These are phyloP conservation scores for Spilarctia lutea DNA, from an alignment of 2,888 invertebrate genomes.

Conservation along the genomic window DNA sequence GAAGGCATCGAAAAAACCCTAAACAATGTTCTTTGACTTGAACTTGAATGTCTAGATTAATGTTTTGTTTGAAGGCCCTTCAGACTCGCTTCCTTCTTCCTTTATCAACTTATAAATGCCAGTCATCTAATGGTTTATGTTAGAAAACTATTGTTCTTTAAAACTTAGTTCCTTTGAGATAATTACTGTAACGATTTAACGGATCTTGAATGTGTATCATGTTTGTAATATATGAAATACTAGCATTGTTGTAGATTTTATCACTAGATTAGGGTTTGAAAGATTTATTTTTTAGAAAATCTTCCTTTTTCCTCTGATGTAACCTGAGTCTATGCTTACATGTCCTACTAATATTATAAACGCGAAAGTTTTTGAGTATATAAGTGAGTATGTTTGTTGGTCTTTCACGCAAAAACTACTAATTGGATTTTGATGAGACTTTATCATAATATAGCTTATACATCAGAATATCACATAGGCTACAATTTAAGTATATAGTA, in stretches of 20 bases:
- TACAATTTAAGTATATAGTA: too few relatives aligned
- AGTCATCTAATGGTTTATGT: constrained; percentile 47
- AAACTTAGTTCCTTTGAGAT: constrained; percentile 2
- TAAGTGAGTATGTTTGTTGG: too few relatives aligned
- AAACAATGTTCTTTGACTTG: constrained; percentile 5
- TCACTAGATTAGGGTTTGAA: not conserved
- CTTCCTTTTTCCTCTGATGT: too few relatives aligned
- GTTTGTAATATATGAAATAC: not conserved
- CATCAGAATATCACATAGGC: too few relatives aligned
- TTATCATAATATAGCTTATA: too few relatives aligned
- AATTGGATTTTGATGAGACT: too few relatives aligned
- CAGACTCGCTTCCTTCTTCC: constrained; percentile 47
- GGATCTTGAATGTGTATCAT: not conserved
- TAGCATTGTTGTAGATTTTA: not conserved
- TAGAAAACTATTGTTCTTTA: constrained; percentile 31
- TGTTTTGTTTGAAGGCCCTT: constrained; percentile 35
- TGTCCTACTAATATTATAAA: too few relatives aligned
- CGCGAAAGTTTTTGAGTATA: too few relatives aligned
- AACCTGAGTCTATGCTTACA: not conserved
- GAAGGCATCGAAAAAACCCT: not conserved
- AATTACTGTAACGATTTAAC: not conserved
- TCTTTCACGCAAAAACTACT: too few relatives aligned
- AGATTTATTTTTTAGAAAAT: too few relatives aligned
- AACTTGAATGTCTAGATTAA: constrained; percentile 20
- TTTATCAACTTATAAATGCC: constrained; percentile 26